phyloP scores from a whole-genome alignment of 2,888 invertebrate genomes.

The Morpho deidamia region DNA sequence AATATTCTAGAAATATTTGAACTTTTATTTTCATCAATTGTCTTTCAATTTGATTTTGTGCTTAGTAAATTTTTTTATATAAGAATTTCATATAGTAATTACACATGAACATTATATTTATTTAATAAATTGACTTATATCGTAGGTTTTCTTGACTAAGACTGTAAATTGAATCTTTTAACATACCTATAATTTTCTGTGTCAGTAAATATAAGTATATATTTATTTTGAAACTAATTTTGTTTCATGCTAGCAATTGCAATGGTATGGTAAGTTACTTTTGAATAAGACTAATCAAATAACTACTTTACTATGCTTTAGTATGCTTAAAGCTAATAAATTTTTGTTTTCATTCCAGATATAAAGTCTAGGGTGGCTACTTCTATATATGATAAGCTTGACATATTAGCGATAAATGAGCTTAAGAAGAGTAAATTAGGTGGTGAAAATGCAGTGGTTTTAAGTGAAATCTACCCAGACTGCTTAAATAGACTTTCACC shows the following conservation, averaged over 20 bases:
- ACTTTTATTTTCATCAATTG: neutral
- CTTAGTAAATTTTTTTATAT: neutral
- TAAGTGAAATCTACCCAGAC: slow-evolving; percentile 82
- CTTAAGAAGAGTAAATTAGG: slow-evolving; percentile 72
- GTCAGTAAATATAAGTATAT: no score
- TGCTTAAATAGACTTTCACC: slow-evolving; percentile 77
- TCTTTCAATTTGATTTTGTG: neutral
- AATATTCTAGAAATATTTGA: slow-evolving; percentile 3
- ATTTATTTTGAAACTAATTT: neutral
- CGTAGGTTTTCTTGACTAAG: no score
- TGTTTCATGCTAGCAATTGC: slow-evolving; percentile 17
- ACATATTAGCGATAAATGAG: slow-evolving; percentile 64
- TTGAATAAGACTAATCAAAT: no score
- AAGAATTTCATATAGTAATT: no score
- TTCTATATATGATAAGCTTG: slow-evolving; percentile 78
- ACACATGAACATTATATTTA: no score
- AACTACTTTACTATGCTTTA: no score
- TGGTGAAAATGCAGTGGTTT: slow-evolving; percentile 78
- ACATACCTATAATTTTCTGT: no score
- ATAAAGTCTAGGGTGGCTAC: slow-evolving; percentile 76
- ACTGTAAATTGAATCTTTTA: no score
- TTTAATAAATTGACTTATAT: no score
- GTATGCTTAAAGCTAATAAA: no score
- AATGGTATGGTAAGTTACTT: slow-evolving; percentile 15
- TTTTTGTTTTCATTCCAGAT: slow-evolving; percentile 45